Base-by-base conservation (phyloP, 2,113 vertebrate genomes). In the Rhinoderma darwinii region DNA sequence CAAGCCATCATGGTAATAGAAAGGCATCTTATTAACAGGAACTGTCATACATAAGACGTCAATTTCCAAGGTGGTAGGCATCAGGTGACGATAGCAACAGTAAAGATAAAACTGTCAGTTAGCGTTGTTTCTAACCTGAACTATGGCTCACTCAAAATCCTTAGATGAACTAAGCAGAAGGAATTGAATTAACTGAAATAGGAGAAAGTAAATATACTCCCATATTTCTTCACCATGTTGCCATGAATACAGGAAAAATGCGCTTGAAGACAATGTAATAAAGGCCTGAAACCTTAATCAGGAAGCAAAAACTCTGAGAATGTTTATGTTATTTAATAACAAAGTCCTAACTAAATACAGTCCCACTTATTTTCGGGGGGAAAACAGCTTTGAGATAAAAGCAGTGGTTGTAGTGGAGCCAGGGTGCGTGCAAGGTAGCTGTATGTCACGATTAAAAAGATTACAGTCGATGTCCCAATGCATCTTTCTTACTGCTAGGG, bases 11-110 rank as follows among this genome's bases (percentile, higher is more conserved):
- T 75, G 51, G 50, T 84, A 84, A 84, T 84, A 75, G 82, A 25
- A 68, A 56, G 70, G 66, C 44, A 47, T 75, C 83, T 75, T 43
- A 84, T 84, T 84, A 84, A 61, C 51, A 84, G 51, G 35, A 75
- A 30, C 50, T 41, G 51, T 84, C 75, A 61, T n/a, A 43, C 72
- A 59, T 66, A 82, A 82, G 61, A 35, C 83, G n/a, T 76, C 83
- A 76, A 7, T 37, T 1, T 39, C 9, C 25, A 63, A 41, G 70
- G 27, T 76, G 54, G 72, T 73, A 85, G 73, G 41, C 56, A 50
- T 76, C 51, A 77, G 56, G 61, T 85, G 84, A 47, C 5, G 82
- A 54, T 51, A 75, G 83, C 54, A 61, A 63, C 37, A 56, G 39
- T 22, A 66, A 44, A 56, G 70, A 41, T 72, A 73, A 72, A 75